A percentile compares a stretch with the other conserved stretches of the same genome.
Evolutionary conservation across 1,140 invertebrate genomes (phyloP).

Genomic region (Amyelois transitella): DNA sequence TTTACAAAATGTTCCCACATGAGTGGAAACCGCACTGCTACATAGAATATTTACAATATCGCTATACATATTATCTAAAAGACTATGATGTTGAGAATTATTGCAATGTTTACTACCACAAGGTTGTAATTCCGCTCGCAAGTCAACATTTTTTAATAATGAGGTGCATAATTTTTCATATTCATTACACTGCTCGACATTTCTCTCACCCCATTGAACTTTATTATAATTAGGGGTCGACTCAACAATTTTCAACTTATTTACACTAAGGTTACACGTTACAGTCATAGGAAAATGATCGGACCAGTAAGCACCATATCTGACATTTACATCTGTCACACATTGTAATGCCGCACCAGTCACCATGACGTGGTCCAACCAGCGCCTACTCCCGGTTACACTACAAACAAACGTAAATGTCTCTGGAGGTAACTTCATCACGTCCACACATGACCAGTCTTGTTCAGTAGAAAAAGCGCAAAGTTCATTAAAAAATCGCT

Average conservation of each 20-base stretch:
- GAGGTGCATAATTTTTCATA: background rate
- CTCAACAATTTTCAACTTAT: background rate
- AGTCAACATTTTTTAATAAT: background rate
- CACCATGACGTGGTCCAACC: conserved; percentile 3
- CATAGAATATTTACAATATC: background rate
- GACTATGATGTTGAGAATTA: no score
- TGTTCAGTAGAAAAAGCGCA: background rate
- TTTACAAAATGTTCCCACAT: background rate
- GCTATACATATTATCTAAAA: no score
- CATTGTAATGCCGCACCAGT: background rate
- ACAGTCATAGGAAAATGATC: background rate
- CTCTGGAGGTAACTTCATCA: background rate
- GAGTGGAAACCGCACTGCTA: background rate
- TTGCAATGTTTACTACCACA: no score
- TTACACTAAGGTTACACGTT: background rate
- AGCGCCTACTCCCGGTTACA: background rate
- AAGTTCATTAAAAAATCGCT: conserved; percentile 1
- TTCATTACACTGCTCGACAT: background rate
- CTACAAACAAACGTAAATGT: conserved; percentile 4
- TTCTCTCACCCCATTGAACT: background rate
- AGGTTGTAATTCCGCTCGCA: no score
- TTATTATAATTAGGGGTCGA: background rate
- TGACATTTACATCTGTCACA: background rate
- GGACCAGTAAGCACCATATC: background rate
- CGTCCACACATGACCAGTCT: background rate